Evolutionary conservation across 2,113 vertebrate genomes (phyloP).

Genomic region (Apodemus speciosus): DNA sequence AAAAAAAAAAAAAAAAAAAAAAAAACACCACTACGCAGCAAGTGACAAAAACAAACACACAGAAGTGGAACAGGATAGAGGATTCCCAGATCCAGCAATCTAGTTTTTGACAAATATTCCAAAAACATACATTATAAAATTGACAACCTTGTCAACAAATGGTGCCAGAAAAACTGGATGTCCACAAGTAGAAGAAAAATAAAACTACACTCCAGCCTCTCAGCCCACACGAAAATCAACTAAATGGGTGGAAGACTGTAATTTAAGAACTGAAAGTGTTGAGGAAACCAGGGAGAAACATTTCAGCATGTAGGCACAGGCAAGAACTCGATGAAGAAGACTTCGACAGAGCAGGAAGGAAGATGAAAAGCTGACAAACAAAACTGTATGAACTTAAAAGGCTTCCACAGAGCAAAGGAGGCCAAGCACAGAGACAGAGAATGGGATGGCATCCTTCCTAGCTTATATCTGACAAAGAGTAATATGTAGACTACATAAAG

Average conservation of each 20-base stretch:
- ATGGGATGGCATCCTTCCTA: neutral
- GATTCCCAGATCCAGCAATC: neutral
- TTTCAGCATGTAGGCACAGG: neutral
- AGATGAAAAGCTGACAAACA: neutral
- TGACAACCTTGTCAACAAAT: neutral
- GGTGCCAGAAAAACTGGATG: neutral
- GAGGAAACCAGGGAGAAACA: neutral
- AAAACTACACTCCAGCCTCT: neutral
- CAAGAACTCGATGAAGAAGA: neutral
- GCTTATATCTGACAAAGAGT: neutral
- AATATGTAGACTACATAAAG: neutral
- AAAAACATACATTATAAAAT: neutral
- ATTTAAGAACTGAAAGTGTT: neutral
- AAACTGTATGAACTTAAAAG: neutral
- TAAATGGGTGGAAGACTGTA: neutral
- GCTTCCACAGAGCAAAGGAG: neutral
- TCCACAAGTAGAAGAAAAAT: neutral
- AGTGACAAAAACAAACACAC: neutral
- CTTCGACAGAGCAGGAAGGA: neutral
- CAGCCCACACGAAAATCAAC: neutral
- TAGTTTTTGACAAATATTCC: neutral
- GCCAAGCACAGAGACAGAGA: neutral
- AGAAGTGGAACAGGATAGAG: neutral
- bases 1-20: no score
- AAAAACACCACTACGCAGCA: neutral